Evolutionary conservation across 2,797 vertebrate species (phyloP).

Genomic region (Coracias cyanogaster): DNA sequence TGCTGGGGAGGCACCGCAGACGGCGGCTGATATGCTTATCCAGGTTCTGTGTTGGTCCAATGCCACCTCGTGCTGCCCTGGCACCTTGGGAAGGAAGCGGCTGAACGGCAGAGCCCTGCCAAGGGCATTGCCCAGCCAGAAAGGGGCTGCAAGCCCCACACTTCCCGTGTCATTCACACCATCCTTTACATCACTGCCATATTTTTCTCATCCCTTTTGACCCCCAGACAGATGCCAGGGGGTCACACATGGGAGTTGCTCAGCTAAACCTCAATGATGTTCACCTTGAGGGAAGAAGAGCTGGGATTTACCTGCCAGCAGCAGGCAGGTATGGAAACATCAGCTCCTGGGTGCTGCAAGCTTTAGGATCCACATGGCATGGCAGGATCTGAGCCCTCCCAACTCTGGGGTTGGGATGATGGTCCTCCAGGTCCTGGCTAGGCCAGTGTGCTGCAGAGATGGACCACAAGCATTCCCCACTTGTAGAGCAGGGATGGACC

Average conservation of each 20-base stretch:
- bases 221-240: background rate
- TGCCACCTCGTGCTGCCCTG: rapidly evolving
- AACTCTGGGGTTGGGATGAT: rapidly evolving
- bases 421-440: background rate
- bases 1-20: background rate
- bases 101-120: background rate
- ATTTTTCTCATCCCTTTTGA: background rate
- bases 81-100: rapidly evolving
- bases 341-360: background rate
- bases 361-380: background rate
- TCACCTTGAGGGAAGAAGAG: rapidly evolving
- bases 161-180: background rate
- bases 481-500: background rate
- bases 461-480: rapidly evolving
- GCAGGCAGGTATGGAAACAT: background rate
- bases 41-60: background rate
- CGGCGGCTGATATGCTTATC: background rate
- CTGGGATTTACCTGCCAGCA: background rate
- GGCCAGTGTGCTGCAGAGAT: background rate
- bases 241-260: rapidly evolving
- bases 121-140: background rate
- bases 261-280: background rate
- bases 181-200: rapidly evolving
- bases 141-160: background rate
- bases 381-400: background rate